Evolutionary conservation across 2,113 vertebrate species (phyloP).

Genomic region (Chrysochloris asiatica): DNA sequence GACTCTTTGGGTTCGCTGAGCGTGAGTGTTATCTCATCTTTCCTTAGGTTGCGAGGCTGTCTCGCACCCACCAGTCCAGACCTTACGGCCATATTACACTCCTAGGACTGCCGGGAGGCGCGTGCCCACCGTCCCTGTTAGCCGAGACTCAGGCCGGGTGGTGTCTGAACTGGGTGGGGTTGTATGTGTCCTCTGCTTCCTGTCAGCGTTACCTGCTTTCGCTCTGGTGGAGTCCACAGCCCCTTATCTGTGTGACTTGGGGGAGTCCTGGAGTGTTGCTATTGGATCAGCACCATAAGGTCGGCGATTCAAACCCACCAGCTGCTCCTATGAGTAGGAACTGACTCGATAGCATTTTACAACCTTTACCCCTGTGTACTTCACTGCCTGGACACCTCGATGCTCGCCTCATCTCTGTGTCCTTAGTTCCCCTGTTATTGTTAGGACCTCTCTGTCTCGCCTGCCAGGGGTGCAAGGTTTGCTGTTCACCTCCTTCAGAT

Average conservation of each 20-base stretch:
- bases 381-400: background rate
- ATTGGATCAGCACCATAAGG: no score
- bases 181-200: background rate
- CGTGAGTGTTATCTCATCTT: conserved; percentile 11
- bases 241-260: background rate
- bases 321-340: no score
- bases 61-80: background rate
- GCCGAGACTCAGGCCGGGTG: background rate
- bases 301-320: no score
- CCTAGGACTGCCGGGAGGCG: background rate
- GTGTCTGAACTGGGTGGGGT: background rate
- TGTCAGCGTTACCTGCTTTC: background rate
- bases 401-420: no score
- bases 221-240: background rate
- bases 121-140: fast-evolving
- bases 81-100: background rate
- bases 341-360: no score
- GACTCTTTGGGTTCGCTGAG: background rate
- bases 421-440: no score
- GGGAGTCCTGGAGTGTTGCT: no score
- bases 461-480: background rate
- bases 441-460: no score
- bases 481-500: background rate
- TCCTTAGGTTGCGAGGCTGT: background rate
- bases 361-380: background rate